Evolutionary conservation across 1,140 invertebrate species (phyloP).

Genomic region (Trachelipus rathkii): DNA sequence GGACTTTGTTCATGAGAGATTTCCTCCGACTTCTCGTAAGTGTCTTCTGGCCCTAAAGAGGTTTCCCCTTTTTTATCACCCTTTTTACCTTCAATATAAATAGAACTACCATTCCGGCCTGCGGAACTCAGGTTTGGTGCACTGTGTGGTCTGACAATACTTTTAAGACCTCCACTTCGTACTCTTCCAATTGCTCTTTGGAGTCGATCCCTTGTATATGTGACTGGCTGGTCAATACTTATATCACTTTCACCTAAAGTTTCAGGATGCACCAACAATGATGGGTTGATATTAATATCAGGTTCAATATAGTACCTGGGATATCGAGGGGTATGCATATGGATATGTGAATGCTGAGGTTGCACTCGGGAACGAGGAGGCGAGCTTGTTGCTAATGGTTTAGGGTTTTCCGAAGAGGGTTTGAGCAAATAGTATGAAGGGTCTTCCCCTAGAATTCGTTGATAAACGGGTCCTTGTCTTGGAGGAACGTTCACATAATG

Average conservation of each 20-base stretch:
- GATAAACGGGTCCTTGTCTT: slow-evolving; percentile 35
- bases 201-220: slow-evolving; percentile 53
- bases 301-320: slow-evolving; percentile 27
- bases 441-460: slow-evolving; percentile 41
- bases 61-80: too few species aligned
- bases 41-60: slow-evolving; percentile 6
- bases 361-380: slow-evolving; percentile 46
- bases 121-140: slow-evolving; percentile 39
- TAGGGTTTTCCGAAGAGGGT: slow-evolving; percentile 46
- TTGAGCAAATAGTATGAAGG: not conserved
- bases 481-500: slow-evolving; percentile 45
- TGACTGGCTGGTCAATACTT: slow-evolving; percentile 48
- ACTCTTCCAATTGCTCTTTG: slow-evolving; percentile 52
- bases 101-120: slow-evolving; percentile 26
- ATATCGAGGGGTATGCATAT: slow-evolving; percentile 25
- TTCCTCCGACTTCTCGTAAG: slow-evolving; percentile 54
- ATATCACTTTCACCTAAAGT: slow-evolving; percentile 41
- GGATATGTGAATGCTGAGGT: slow-evolving; percentile 54
- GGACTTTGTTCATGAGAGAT: slow-evolving; percentile 76
- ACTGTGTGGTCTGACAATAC: slow-evolving; percentile 40
- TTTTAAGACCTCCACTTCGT: slow-evolving; percentile 48
- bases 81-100: slow-evolving; percentile 22
- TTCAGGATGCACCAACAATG: slow-evolving; percentile 2
- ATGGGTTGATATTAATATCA: slow-evolving; percentile 31
- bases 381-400: slow-evolving; percentile 51